phyloP scores from a whole-genome alignment of 1,140 invertebrate genomes.

The Yoshiicerus persimilis region DNA sequence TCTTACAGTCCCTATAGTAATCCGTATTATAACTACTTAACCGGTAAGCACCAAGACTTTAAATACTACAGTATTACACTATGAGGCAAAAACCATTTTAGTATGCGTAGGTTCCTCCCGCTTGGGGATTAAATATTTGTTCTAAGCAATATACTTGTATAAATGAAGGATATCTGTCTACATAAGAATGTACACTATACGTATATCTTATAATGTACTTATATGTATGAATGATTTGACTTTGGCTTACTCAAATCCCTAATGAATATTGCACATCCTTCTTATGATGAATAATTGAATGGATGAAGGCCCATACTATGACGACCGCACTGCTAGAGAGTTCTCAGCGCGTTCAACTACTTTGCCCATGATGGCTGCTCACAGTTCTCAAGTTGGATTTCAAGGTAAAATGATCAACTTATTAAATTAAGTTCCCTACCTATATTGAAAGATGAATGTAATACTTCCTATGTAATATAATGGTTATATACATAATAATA shows the following conservation, averaged over 20 bases:
- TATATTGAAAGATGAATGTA: not conserved
- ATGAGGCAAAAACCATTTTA: too few relatives aligned
- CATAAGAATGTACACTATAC: too few relatives aligned
- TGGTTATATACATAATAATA: too few relatives aligned
- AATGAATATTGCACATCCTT: not conserved
- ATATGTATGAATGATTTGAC: not conserved
- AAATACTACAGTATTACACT: too few relatives aligned
- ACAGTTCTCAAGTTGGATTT: conserved; percentile 32
- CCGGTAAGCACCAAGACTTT: not conserved
- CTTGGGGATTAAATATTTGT: too few relatives aligned
- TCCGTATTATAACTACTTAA: not conserved
- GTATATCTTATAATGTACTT: not conserved
- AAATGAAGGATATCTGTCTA: too few relatives aligned
- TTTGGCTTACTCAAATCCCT: not conserved
- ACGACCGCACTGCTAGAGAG: conserved; percentile 21
- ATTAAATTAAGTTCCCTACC: not conserved
- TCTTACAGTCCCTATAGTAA: not conserved
- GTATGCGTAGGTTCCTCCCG: too few relatives aligned
- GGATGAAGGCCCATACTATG: not conserved
- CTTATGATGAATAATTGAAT: not conserved
- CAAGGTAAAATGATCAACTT: conserved; percentile 9
- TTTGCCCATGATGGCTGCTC: conserved; percentile 30
- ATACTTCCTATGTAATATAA: too few relatives aligned
- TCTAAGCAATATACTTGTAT: too few relatives aligned
- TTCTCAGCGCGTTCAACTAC: conserved; percentile 31